A percentile compares a stretch with the other conserved stretches of the same genome.
phyloP scores from a whole-genome alignment of 2,797 vertebrate genomes.

The Stomatorhinus walkeri region DNA sequence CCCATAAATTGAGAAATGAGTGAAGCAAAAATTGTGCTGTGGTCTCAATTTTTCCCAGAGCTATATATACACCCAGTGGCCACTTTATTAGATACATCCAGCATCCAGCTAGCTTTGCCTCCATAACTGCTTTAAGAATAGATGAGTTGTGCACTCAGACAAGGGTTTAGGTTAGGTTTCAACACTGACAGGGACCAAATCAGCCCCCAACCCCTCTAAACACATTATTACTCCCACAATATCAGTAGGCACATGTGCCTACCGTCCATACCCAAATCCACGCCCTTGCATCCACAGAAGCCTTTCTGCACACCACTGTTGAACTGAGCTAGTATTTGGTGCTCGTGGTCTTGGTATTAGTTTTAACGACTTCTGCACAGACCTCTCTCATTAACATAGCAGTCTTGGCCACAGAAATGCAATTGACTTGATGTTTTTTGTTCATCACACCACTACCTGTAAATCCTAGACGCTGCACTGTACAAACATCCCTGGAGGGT shows the following conservation, averaged over 20 bases:
- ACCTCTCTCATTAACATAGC: background rate
- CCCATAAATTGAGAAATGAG: background rate
- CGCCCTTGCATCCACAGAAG: background rate
- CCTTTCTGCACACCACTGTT: background rate
- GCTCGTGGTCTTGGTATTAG: background rate
- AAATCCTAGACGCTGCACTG: background rate
- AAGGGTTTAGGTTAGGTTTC: background rate
- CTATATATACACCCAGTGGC: background rate
- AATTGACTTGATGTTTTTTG: background rate
- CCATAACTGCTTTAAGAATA: background rate
- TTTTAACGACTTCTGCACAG: background rate
- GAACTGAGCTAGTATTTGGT: background rate
- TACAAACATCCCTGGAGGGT: background rate
- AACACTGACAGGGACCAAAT: background rate
- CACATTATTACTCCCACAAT: background rate
- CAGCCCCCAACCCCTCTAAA: background rate
- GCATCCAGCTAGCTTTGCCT: background rate
- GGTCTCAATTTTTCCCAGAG: background rate
- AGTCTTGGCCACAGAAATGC: background rate
- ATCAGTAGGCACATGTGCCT: background rate
- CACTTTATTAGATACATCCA: background rate
- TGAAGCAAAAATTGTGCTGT: background rate
- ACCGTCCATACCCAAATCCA: background rate
- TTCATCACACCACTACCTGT: background rate
- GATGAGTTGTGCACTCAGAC: background rate